Percentiles rank a stretch among this genome's conserved stretches.
These are phyloP conservation scores for Sandelia bainsii DNA, from an alignment of 2,797 vertebrate genomes.

Conservation along the genomic window DNA sequence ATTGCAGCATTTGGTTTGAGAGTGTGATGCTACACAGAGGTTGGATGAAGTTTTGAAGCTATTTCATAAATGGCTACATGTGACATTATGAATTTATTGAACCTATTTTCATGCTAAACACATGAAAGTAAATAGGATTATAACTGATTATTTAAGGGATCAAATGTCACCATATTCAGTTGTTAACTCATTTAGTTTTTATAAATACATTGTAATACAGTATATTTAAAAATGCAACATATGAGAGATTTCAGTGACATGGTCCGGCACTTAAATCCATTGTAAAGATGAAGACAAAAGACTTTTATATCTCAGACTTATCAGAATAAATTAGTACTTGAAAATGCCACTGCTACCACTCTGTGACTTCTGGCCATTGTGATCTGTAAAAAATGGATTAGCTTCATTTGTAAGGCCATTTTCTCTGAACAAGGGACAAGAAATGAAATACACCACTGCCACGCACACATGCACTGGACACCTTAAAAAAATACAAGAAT, in stretches of 20 bases:
- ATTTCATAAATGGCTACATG: slow-evolving; percentile 1
- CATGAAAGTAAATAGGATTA: not conserved
- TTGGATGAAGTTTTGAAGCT: slow-evolving; percentile 1
- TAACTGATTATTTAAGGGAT: not conserved
- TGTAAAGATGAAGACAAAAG: slow-evolving; percentile 31
- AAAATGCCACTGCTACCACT: slow-evolving; percentile 45
- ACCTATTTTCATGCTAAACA: not conserved
- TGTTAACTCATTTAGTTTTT: not conserved
- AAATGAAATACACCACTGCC: slow-evolving; percentile 36
- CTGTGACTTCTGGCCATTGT: slow-evolving; percentile 54
- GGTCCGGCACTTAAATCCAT: not conserved
- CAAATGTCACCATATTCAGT: not conserved
- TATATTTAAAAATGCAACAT: slow-evolving; percentile 2
- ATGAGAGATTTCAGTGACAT: slow-evolving; percentile 4
- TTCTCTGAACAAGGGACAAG: slow-evolving; percentile 65
- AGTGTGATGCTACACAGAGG: not conserved
- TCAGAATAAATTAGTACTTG: slow-evolving; percentile 40
- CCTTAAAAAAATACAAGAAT: slow-evolving; percentile 50
- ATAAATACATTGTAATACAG: not conserved
- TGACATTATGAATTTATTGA: not conserved
- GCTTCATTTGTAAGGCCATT: slow-evolving; percentile 81
- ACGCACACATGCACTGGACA: slow-evolving; percentile 28
- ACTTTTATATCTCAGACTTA: slow-evolving; percentile 40
- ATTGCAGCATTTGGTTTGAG: not conserved
- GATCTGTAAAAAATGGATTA: slow-evolving; percentile 72